Base-by-base conservation (phyloP, 2,888 invertebrate genomes). In the Chirona hameri region DNA sequence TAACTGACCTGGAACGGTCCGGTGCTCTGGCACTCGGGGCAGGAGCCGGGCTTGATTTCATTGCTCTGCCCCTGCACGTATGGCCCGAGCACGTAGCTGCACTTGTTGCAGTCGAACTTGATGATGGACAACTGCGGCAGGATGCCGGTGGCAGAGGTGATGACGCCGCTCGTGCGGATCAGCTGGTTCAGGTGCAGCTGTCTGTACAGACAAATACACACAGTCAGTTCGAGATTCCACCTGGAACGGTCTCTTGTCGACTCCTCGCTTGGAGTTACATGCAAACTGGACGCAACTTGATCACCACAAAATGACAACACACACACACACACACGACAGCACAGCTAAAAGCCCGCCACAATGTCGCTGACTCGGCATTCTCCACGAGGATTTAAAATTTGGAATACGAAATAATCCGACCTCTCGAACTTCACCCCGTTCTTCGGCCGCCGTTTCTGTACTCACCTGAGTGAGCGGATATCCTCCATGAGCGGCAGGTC, bases 51-150 rank as follows among this genome's bases (percentile, higher is more conserved):
- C 87, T 95, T 96, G 0, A 98, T 94, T 90, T 99, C 99, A 7
- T 94, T 90, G 86, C 94, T 93, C 88, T 98, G 97, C 0, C 94
- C 92, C 89, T 99, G 99, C 27, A 95, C 93, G 88, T 97, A 99
- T 0, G 99, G 99, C 0, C 99, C 99, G 85, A 99, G 89, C 46
- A 99, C 91, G 87, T 95, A 98, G 14, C 95, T 95, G 88, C 99
- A 99, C 86, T 97, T 94, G 85, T 94, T 93, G 90, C 99, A 99
- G 89, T 99, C 98, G 87, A 97, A 99, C 88, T 98, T 99, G 81
- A 99, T 94, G 72, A 99, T 91, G 0, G 96, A 95, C 55, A 99
- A 89, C 88, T 99, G 99, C 0, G 99, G 99, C 83, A 99, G 88
- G 15, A 98, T 96, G 0, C 96, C 96, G 0, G 99, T 98, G 0